Evolutionary conservation across 1,140 invertebrate species (phyloP), one percentile per base, ranked within the genome.

Genomic region (Eubasilissa regina): DNA sequence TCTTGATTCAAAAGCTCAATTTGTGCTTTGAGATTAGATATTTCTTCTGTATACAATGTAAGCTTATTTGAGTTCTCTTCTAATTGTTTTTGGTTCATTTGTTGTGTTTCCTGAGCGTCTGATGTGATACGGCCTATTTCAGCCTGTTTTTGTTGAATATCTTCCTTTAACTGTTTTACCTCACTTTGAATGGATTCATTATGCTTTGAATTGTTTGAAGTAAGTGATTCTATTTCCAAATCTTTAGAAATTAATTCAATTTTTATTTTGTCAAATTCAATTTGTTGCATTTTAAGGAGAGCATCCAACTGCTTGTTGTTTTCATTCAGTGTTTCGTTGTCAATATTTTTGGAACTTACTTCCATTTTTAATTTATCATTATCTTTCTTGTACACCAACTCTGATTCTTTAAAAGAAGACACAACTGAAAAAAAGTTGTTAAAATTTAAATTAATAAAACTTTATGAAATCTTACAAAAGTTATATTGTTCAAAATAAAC

Each of bases 361-460:
- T 92, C 89, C 89, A 90, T 91, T 87, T 90, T 90, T 13, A 91
- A 82, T 85, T 89, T 90, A 11, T 90, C 89, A 55, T 90, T 85
- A 85, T 91, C 90, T 85, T 91, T 91, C 77, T 89, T 88, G 35
- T 89, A 84, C 80, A 84, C 86, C 12, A 88, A 84, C 86, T 91
- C 88, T 56, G 86, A 87, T 85, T 87, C 88, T 83, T 89, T 89
- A 80, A 84, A 87, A 15, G 84, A 81, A 77, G 87, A 86, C 75
- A 87, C 82, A 66, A 88, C 89, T 89, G 82, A 78, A 88, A 85
- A 66, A 43, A 55, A 64, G 25, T 87, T 78, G n/a, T 51, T 3
- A 13, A 51, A 51, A 51, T 51, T 1, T 51, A 13, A 51, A 13
- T 51, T 51, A 51, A 35, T 6, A 3, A 35, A n/a, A n/a, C n/a